These are phyloP conservation scores for Caenorhabditis parvicauda DNA, from an alignment of 2,888 invertebrate species.

Conservation along the genomic window DNA sequence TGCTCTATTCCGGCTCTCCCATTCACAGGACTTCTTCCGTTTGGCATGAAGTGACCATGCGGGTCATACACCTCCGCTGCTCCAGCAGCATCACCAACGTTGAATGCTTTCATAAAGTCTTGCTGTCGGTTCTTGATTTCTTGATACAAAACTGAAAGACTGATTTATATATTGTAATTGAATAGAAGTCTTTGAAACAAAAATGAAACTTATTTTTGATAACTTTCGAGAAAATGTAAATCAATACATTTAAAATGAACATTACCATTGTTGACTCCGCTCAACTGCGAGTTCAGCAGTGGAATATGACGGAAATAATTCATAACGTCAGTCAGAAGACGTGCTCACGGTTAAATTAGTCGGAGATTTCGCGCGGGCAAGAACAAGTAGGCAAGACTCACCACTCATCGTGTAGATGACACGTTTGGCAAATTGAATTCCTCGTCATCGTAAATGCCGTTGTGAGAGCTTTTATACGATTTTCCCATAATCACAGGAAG, in stretches of 20 bases:
- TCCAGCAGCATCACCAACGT: constrained; percentile 56
- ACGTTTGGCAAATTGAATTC: constrained; percentile 1
- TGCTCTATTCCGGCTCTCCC: constrained; percentile 60
- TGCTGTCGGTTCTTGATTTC: constrained; percentile 62
- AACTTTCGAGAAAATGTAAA: not conserved
- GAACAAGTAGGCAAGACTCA: no score
- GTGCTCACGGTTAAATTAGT: no score
- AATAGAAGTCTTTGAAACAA: not conserved
- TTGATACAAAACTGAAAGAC: constrained; percentile 59
- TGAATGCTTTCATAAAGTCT: constrained; percentile 62
- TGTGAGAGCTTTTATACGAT: not conserved
- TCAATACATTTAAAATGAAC: not conserved
- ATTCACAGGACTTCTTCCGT: constrained; percentile 58
- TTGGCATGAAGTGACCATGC: constrained; percentile 63
- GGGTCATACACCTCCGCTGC: constrained; percentile 55
- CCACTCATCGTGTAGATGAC: constrained; percentile 36
- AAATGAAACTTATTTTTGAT: not conserved
- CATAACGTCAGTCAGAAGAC: constrained; percentile 7
- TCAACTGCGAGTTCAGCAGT: constrained; percentile 45
- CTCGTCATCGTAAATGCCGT: not conserved
- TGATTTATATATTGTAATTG: not conserved
- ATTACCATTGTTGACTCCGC: constrained; percentile 55
- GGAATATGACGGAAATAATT: constrained; percentile 60
- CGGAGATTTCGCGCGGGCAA: no score
- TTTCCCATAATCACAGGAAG: no score